Evolutionary conservation across 2,797 vertebrate species (phyloP).

Genomic region (Pagetopsis macropterus): DNA sequence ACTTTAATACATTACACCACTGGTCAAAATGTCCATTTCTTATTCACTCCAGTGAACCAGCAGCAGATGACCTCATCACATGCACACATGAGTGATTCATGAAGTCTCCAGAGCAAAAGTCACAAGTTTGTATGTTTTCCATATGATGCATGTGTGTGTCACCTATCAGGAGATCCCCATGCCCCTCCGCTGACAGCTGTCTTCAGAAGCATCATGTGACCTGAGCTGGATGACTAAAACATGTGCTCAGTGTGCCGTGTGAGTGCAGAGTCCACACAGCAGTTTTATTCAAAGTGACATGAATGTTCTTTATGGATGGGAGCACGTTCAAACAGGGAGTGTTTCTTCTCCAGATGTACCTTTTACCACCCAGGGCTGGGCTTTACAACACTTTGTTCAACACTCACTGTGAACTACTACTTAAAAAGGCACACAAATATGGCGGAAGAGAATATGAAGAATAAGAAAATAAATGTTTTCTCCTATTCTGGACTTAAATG

Average conservation of each 20-base stretch:
- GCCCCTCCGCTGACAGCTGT: background rate
- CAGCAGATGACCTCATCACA: background rate
- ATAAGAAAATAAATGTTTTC: too few relatives aligned
- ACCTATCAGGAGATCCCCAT: background rate
- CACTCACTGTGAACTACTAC: background rate
- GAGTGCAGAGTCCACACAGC: constrained; percentile 23
- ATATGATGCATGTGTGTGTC: background rate
- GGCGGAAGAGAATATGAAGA: too few relatives aligned
- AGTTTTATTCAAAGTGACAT: background rate
- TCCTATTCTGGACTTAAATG: too few relatives aligned
- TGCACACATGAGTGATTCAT: too few relatives aligned
- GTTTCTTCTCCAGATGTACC: background rate
- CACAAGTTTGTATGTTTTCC: too few relatives aligned
- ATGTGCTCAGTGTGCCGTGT: background rate
- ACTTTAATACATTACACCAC: too few relatives aligned
- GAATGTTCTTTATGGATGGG: background rate
- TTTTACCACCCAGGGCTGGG: too few relatives aligned
- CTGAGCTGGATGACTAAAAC: constrained; percentile 13
- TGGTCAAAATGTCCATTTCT: background rate
- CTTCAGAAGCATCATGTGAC: background rate
- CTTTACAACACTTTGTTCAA: background rate
- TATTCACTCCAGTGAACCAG: background rate
- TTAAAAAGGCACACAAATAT: background rate
- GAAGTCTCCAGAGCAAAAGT: too few relatives aligned
- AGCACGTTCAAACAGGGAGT: background rate